Percentiles rank a stretch among this genome's conserved stretches.
These are phyloP conservation scores for Gadopsis marmoratus DNA, from an alignment of 2,797 vertebrate genomes.

Conservation along the genomic window DNA sequence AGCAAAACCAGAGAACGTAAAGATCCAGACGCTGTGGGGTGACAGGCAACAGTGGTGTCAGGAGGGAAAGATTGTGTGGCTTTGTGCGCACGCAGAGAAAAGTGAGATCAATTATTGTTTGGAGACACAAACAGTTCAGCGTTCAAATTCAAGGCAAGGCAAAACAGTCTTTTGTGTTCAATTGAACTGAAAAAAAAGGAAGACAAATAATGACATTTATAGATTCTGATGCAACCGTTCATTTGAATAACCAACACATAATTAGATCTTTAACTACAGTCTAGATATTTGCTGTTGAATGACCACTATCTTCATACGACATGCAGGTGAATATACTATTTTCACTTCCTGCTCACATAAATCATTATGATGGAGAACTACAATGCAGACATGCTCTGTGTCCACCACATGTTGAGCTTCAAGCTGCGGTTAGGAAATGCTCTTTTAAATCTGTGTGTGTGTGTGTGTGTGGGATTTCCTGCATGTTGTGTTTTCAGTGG, in stretches of 20 bases:
- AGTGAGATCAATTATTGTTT: conserved; percentile 2
- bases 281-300: not conserved
- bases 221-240: not conserved
- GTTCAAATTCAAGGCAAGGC: not conserved
- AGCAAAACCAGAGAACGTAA: conserved; percentile 22
- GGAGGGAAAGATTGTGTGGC: conserved; percentile 1
- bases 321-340: not conserved
- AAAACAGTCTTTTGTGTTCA: not conserved
- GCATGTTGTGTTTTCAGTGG: conserved; percentile 49
- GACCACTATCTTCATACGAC: not conserved
- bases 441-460: conserved; percentile 23
- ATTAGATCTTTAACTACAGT: not conserved
- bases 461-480: conserved; percentile 9
- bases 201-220: not conserved
- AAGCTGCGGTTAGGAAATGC: not conserved
- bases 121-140: not conserved
- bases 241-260: not conserved
- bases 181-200: not conserved
- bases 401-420: conserved; percentile 20
- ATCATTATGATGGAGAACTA: not conserved
- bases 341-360: not conserved
- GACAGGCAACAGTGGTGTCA: not conserved
- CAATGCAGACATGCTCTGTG: not conserved
- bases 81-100: conserved; percentile 21
- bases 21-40: not conserved